A percentile compares a stretch with the other conserved stretches of the same genome.
Evolutionary conservation across 2,888 invertebrate genomes (phyloP).

Genomic region (Platypus cylindrus): DNA sequence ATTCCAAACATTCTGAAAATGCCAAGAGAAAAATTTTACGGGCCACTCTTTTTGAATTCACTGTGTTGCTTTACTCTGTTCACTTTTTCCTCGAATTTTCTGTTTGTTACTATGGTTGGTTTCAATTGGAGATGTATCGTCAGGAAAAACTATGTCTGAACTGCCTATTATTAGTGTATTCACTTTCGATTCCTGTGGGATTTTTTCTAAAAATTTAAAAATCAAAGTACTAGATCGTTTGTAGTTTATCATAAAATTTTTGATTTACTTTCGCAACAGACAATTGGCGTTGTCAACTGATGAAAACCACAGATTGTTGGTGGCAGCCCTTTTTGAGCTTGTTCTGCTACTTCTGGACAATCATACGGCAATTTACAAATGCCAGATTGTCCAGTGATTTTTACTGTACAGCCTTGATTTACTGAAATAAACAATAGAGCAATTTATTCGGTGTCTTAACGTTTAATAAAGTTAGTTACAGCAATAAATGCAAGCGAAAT

Average conservation of each 20-base stretch:
- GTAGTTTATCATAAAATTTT: neutral
- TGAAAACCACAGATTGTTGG: slow-evolving; percentile 28
- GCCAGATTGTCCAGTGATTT: slow-evolving; percentile 19
- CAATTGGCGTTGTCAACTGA: slow-evolving; percentile 23
- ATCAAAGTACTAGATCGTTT: neutral
- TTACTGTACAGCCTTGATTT: slow-evolving; percentile 22
- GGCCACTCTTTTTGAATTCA: neutral
- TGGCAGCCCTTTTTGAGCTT: slow-evolving; percentile 24
- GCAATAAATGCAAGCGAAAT: too few species aligned
- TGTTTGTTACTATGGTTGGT: neutral
- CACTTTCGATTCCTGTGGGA: neutral
- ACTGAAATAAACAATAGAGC: slow-evolving; percentile 22
- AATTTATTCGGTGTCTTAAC: too few species aligned
- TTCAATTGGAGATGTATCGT: neutral
- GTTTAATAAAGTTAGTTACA: too few species aligned
- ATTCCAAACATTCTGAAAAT: slow-evolving; percentile 43
- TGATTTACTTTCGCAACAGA: slow-evolving; percentile 27
- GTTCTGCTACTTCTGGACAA: slow-evolving; percentile 26
- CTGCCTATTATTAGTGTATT: neutral
- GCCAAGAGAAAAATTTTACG: neutral
- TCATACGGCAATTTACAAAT: slow-evolving; percentile 23
- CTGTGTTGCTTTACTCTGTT: slow-evolving; percentile 24
- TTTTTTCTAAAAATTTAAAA: neutral
- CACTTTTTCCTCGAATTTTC: slow-evolving; percentile 19
- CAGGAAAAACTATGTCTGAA: neutral